Percentiles rank a stretch among this genome's conserved stretches.
These are phyloP conservation scores for Macrotis lagotis DNA, from an alignment of 2,113 vertebrate genomes.

Conservation along the genomic window DNA sequence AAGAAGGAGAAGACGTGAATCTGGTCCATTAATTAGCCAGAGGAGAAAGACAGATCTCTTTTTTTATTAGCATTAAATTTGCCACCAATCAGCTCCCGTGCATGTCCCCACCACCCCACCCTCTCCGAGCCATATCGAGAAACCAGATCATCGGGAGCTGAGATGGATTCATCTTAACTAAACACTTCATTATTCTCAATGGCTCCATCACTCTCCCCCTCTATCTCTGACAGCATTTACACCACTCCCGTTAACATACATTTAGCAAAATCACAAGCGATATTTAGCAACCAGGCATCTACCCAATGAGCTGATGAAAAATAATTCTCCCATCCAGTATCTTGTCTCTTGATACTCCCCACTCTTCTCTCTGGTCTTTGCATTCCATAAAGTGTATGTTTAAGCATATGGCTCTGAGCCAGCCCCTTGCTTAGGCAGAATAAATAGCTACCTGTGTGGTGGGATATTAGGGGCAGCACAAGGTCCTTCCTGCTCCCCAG, in stretches of 20 bases:
- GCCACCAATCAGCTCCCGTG: not conserved
- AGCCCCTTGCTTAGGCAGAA: fast-evolving
- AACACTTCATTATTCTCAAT: conserved; percentile 51
- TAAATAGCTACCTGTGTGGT: not conserved
- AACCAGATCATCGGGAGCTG: conserved; percentile 6
- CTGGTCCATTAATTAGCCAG: not conserved
- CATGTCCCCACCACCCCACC: fast-evolving
- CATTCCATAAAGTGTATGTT: not conserved
- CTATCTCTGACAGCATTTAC: conserved; percentile 57
- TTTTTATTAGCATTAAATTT: not conserved
- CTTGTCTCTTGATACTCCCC: not conserved
- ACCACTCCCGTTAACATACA: conserved; percentile 44
- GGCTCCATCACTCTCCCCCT: conserved; percentile 48
- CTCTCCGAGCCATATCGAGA: fast-evolving
- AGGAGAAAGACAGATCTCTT: not conserved
- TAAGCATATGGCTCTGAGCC: not conserved
- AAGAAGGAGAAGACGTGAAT: not conserved
- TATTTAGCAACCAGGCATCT: conserved; percentile 38
- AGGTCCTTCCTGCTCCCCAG: not conserved
- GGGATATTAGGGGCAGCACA: not conserved
- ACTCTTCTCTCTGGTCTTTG: not conserved
- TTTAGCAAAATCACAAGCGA: conserved; percentile 54
- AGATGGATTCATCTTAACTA: conserved; percentile 43
- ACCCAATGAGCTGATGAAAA: not conserved
- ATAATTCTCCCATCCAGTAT: not conserved